Conservation (phyloP, 2,888 invertebrate genomes). For the Hirudinaria manillensis region DNA sequence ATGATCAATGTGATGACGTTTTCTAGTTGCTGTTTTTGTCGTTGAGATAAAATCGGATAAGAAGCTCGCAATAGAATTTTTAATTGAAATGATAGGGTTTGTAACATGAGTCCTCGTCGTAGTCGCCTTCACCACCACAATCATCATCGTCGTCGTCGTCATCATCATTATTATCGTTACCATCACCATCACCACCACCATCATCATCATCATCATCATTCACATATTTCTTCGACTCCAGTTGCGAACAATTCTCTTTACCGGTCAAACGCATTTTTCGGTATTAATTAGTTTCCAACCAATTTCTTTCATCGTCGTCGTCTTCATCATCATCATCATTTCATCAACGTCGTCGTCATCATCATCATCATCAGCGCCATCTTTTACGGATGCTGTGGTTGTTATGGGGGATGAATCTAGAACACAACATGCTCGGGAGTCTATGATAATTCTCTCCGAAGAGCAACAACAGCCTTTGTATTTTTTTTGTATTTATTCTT, state of each 20-base stretch:
- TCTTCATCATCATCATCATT: slow-evolving; percentile 17
- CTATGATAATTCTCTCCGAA: too few relatives aligned
- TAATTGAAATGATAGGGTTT: too few relatives aligned
- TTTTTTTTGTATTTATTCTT: too few relatives aligned
- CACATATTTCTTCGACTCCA: slow-evolving; percentile 6
- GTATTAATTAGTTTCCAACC: too few relatives aligned
- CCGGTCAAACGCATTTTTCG: too few relatives aligned
- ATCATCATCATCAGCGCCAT: slow-evolving; percentile 14
- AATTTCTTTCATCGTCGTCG: not conserved
- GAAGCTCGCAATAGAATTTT: too few relatives aligned
- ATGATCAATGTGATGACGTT: slow-evolving; percentile 23
- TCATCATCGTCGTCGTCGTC: slow-evolving; percentile 26
- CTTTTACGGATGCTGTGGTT: not conserved
- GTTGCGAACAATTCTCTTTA: too few relatives aligned
- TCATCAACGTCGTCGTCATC: slow-evolving; percentile 20
- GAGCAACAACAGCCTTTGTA: too few relatives aligned
- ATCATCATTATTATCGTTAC: slow-evolving; percentile 26
- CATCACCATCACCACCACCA: slow-evolving; percentile 27
- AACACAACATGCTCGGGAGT: too few relatives aligned
- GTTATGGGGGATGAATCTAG: too few relatives aligned
- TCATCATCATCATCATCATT: slow-evolving; percentile 16
- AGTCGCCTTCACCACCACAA: slow-evolving; percentile 1
- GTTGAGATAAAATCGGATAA: too few relatives aligned
- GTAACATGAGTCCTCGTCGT: too few relatives aligned
- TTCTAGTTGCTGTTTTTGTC: not conserved